Conservation (phyloP, 2,797 vertebrate species). For the Argyrosomus regius region DNA sequence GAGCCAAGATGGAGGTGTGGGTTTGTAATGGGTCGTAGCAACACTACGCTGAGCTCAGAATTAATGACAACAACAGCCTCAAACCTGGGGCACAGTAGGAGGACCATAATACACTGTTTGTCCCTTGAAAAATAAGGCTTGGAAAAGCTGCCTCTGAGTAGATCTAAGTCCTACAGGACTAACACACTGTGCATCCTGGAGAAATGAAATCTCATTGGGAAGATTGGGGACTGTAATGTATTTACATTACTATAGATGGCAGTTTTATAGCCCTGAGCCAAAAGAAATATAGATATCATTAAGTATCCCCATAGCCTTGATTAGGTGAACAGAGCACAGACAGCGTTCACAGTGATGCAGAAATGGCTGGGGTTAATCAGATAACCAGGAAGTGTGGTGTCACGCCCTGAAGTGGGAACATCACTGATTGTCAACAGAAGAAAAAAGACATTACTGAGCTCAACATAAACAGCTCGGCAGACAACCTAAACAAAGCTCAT, state of each 20-base stretch:
- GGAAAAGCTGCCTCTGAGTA: constrained; percentile 24
- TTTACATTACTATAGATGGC: constrained; percentile 52
- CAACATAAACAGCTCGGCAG: constrained; percentile 42
- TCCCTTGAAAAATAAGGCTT: constrained; percentile 55
- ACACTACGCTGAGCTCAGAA: constrained; percentile 55
- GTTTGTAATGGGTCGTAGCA: constrained; percentile 63
- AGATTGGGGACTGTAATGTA: constrained; percentile 51
- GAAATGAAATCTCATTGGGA: constrained; percentile 47
- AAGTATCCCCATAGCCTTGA: constrained; percentile 40
- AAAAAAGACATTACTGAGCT: constrained; percentile 34
- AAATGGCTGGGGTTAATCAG: constrained; percentile 38
- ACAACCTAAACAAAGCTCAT: constrained; percentile 30
- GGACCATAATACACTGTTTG: constrained; percentile 51
- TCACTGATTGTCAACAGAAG: constrained; percentile 32
- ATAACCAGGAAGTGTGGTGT: constrained; percentile 35
- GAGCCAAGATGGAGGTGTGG: constrained; percentile 68
- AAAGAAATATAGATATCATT: constrained; percentile 61
- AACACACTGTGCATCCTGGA: constrained; percentile 32
- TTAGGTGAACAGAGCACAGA: constrained; percentile 48
- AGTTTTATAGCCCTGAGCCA: constrained; percentile 52
- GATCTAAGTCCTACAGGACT: constrained; percentile 40
- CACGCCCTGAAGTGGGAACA: constrained; percentile 19
- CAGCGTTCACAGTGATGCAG: constrained; percentile 35
- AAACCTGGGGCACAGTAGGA: constrained; percentile 59
- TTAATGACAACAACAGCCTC: constrained; percentile 70